Evolutionary conservation across 2,113 vertebrate genomes (phyloP).

Genomic region (Prochilodus magdalenae): DNA sequence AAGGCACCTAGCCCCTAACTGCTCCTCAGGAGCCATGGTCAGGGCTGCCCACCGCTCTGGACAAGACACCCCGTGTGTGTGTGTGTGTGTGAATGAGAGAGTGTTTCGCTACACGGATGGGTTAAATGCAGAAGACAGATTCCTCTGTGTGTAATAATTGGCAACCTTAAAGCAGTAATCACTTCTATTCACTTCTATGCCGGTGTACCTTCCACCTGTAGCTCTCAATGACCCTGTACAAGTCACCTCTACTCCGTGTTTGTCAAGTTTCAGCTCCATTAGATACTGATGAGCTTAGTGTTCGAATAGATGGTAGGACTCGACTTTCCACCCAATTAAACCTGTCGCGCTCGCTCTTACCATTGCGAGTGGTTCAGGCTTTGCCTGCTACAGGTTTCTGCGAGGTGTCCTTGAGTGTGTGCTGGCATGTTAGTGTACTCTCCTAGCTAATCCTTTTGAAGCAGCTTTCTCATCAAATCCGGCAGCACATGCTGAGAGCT

Average conservation of each 20-base stretch:
- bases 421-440: slow-evolving; percentile 22
- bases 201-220: too few relatives aligned
- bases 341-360: background rate
- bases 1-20: too few relatives aligned
- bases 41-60: too few relatives aligned
- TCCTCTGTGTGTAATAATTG: too few relatives aligned
- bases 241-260: background rate
- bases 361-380: background rate
- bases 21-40: too few relatives aligned
- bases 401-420: background rate
- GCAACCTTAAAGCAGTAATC: too few relatives aligned
- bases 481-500: slow-evolving; percentile 4
- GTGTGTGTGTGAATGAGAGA: too few relatives aligned
- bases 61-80: too few relatives aligned
- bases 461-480: slow-evolving; percentile 32
- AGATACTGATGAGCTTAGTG: background rate
- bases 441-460: slow-evolving; percentile 37
- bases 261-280: slow-evolving; percentile 13
- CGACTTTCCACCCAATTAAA: slow-evolving; percentile 19
- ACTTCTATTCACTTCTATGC: too few relatives aligned
- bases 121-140: too few relatives aligned
- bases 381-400: slow-evolving; percentile 15
- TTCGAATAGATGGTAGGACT: background rate
- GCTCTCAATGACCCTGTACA: background rate
- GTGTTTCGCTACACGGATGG: too few relatives aligned